Evolutionary conservation across 2,113 vertebrate species (phyloP).

Genomic region (Istiophorus platypterus): DNA sequence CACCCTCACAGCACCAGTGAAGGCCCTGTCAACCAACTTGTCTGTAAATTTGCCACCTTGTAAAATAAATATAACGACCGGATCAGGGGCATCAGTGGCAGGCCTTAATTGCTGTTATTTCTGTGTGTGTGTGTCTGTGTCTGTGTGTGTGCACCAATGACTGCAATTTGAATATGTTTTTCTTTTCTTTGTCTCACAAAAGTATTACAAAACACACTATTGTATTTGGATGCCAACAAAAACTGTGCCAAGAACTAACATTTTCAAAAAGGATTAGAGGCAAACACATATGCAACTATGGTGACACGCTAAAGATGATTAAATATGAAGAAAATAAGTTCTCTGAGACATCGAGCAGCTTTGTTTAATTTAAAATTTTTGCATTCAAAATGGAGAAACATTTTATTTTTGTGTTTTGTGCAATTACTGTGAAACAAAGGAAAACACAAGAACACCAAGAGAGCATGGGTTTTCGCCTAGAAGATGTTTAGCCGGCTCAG

Average conservation of each 20-base stretch:
- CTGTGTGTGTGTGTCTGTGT: conserved; percentile 3
- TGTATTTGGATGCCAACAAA: conserved; percentile 30
- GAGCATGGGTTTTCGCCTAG: not conserved
- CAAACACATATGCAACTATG: conserved; percentile 5
- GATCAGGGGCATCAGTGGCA: conserved; percentile 14
- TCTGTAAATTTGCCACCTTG: conserved; percentile 41
- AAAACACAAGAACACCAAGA: not conserved
- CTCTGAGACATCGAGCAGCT: not conserved
- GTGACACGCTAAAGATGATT: conserved; percentile 33
- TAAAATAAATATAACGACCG: conserved; percentile 42
- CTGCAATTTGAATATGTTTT: conserved; percentile 42
- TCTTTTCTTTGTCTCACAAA: conserved; percentile 30
- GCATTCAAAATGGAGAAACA: conserved; percentile 1
- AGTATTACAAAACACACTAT: conserved; percentile 31
- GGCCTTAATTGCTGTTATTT: conserved; percentile 5
- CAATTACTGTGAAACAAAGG: conserved; percentile 17
- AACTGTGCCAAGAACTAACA: conserved; percentile 13
- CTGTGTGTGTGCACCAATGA: not conserved
- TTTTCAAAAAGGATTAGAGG: conserved; percentile 42
- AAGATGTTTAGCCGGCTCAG: conserved; percentile 8
- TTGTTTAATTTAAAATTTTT: conserved; percentile 18
- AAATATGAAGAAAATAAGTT: conserved; percentile 27
- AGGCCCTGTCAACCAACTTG: conserved; percentile 22
- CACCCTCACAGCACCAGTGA: conserved; percentile 31
- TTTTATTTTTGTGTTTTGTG: conserved; percentile 21